phyloP scores from a whole-genome alignment of 2,888 invertebrate genomes.

The Stramonita haemastoma region DNA sequence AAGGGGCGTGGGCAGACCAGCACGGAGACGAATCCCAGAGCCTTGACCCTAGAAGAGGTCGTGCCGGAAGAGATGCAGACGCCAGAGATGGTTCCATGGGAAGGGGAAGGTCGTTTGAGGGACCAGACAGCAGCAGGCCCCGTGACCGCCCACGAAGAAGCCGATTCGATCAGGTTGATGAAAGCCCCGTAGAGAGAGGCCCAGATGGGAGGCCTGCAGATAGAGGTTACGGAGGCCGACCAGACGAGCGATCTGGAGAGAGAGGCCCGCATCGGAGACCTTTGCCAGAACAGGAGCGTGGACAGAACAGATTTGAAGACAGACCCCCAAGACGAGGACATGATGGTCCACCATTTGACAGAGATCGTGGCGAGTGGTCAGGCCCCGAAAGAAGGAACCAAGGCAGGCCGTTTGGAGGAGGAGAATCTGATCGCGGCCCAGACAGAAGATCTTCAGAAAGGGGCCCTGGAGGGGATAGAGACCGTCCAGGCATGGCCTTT shows the following conservation, averaged over 20 bases:
- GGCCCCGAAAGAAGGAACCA: neutral
- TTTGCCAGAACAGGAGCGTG: constrained; percentile 25
- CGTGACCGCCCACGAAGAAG: constrained; percentile 21
- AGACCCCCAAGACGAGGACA: constrained; percentile 19
- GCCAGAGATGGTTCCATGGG: neutral
- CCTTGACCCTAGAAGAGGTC: constrained; percentile 6
- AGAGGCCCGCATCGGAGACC: constrained; percentile 9
- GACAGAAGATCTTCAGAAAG: neutral
- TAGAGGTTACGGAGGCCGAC: neutral
- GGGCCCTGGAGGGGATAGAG: too few species aligned
- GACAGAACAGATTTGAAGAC: constrained; percentile 10
- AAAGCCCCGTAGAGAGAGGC: neutral
- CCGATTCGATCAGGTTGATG: constrained; percentile 28
- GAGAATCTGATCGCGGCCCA: neutral
- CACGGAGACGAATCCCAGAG: neutral
- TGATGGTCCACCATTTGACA: neutral
- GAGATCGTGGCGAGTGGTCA: neutral
- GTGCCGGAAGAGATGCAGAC: constrained; percentile 22
- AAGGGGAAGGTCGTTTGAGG: constrained; percentile 40
- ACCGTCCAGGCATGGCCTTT: neutral
- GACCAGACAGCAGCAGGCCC: constrained; percentile 25
- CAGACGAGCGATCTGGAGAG: neutral
- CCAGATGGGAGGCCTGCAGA: constrained; percentile 6
- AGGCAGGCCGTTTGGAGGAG: neutral
- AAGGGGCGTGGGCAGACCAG: constrained; percentile 16